Percentiles rank a stretch among this genome's conserved stretches.
Evolutionary conservation across 2,888 invertebrate species (phyloP).

Genomic region (Scelioninae gen. 1): DNA sequence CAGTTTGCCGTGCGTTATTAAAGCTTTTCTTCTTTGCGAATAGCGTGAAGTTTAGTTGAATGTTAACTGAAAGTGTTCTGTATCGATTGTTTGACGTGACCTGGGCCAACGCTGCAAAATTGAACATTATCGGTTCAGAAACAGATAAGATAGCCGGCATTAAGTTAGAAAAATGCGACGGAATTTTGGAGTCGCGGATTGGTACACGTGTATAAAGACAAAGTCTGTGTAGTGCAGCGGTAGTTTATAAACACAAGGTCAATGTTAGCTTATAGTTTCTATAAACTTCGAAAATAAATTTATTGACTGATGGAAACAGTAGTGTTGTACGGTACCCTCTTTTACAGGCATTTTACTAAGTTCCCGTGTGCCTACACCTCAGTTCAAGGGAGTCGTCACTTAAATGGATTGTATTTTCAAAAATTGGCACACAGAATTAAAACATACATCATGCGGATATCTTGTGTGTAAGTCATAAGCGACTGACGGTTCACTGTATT

Average conservation of each 20-base stretch:
- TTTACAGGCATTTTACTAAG: slow-evolving; percentile 51
- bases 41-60: slow-evolving; percentile 11
- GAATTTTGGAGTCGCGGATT: slow-evolving; percentile 28
- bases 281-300: slow-evolving; percentile 39
- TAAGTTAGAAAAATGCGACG: slow-evolving; percentile 17
- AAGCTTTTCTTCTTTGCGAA: neutral
- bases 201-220: slow-evolving; percentile 60
- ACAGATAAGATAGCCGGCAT: neutral
- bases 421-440: slow-evolving; percentile 28
- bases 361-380: slow-evolving; percentile 23
- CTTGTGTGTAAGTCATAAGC: slow-evolving; percentile 57
- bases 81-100: slow-evolving; percentile 10
- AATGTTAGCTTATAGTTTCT: slow-evolving; percentile 59
- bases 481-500: slow-evolving; percentile 22
- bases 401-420: slow-evolving; percentile 54
- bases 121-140: neutral
- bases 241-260: slow-evolving; percentile 52
- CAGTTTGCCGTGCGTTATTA: slow-evolving; percentile 10
- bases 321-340: slow-evolving; percentile 31
- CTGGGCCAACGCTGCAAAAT: slow-evolving; percentile 2
- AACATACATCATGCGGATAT: slow-evolving; percentile 54
- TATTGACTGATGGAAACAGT: slow-evolving; percentile 44
- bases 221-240: slow-evolving; percentile 1
- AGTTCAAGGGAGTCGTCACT: slow-evolving; percentile 21
- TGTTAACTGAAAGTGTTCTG: slow-evolving; percentile 11